These are phyloP conservation scores for Ephestia elutella DNA, from an alignment of 1,140 invertebrate species.

Conservation along the genomic window DNA sequence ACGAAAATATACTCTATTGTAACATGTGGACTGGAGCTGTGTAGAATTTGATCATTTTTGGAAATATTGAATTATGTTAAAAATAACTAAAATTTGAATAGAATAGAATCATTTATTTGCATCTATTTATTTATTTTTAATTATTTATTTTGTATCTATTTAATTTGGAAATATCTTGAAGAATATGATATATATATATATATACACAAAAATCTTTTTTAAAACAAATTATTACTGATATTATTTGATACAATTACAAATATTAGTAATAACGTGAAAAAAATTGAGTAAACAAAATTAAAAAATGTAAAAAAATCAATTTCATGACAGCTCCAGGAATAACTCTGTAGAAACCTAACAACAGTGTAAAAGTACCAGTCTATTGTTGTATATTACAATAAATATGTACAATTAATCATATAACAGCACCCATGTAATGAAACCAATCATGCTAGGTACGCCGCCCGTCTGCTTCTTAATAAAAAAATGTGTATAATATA, in stretches of 20 bases:
- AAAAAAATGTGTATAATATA: slow-evolving; percentile 56
- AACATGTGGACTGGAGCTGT: slow-evolving; percentile 48
- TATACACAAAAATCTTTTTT: neutral
- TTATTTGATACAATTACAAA: neutral
- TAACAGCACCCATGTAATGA: slow-evolving; percentile 70
- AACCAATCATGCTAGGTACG: slow-evolving; percentile 43
- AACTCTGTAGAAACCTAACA: slow-evolving; percentile 73
- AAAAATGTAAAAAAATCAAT: neutral
- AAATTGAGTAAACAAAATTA: neutral
- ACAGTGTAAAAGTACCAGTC: slow-evolving; percentile 71
- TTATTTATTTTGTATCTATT: too few relatives aligned
- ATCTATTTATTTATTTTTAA: too few relatives aligned
- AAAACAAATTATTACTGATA: neutral
- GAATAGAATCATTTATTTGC: too few relatives aligned
- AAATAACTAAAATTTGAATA: too few relatives aligned
- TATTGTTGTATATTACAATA: slow-evolving; percentile 72
- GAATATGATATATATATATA: too few relatives aligned
- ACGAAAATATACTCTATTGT: slow-evolving; percentile 73
- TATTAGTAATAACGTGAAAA: neutral
- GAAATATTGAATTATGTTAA: slow-evolving; percentile 11
- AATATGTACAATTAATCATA: slow-evolving; percentile 72
- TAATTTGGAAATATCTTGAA: too few relatives aligned
- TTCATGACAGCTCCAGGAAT: slow-evolving; percentile 37
- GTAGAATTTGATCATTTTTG: neutral
- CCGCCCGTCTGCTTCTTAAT: slow-evolving; percentile 54